Percentiles rank a stretch among this genome's conserved stretches.
Conservation (phyloP, 2,113 vertebrate genomes). For the Gymnogyps californianus region DNA sequence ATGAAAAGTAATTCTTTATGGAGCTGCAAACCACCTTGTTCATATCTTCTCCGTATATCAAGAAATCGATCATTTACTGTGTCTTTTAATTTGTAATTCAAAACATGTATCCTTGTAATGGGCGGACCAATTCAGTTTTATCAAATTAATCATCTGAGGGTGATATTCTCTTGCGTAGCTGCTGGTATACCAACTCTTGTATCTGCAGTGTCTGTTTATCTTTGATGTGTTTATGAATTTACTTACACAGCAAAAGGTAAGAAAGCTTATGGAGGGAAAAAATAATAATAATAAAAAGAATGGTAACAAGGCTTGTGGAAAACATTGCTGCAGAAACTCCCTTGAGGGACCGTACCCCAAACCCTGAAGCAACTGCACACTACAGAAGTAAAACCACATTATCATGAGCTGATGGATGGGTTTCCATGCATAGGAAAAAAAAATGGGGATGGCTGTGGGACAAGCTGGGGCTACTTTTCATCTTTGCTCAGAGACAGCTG, state of each 20-base stretch:
- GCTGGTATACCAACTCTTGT: neutral
- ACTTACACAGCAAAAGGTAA: neutral
- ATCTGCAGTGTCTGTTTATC: neutral
- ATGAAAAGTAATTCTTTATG: neutral
- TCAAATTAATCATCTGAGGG: neutral
- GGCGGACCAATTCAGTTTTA: neutral
- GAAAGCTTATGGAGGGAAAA: neutral
- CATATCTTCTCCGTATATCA: neutral
- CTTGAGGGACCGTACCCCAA: neutral
- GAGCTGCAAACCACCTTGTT: neutral
- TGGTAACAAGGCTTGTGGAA: neutral
- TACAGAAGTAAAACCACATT: neutral
- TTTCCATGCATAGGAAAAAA: neutral
- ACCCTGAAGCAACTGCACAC: neutral
- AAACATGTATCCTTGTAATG: neutral
- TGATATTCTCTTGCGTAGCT: neutral
- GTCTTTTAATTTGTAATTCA: constrained; percentile 5
- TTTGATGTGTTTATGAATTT: neutral
- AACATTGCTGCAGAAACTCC: neutral
- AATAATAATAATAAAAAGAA: neutral
- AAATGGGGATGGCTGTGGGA: neutral
- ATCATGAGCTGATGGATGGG: neutral
- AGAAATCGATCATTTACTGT: neutral
- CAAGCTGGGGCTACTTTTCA: neutral
- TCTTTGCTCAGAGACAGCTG: neutral